phyloP scores from a whole-genome alignment of 2,888 invertebrate genomes.

The Aspidiotus destructor region DNA sequence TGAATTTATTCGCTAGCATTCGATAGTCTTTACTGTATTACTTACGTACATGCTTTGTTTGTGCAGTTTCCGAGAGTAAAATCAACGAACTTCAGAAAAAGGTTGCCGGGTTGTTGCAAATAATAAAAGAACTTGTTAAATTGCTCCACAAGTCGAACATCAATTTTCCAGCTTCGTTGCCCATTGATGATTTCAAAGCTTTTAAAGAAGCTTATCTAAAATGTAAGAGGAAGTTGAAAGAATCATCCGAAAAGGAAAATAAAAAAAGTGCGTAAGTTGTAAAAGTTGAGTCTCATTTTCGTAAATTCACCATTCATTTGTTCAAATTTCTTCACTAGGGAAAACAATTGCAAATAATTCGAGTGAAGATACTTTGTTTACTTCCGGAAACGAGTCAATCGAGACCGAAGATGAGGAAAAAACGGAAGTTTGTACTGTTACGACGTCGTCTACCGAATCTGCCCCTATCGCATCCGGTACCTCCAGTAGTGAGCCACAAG shows the following conservation, averaged over 20 bases:
- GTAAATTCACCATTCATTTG: too few species aligned
- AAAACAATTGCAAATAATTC: too few species aligned
- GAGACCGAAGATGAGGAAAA: neutral
- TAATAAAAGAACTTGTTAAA: conserved; percentile 21
- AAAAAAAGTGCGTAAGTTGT: conserved; percentile 11
- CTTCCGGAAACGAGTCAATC: too few species aligned
- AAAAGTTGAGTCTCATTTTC: too few species aligned
- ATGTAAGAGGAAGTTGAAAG: conserved; percentile 4
- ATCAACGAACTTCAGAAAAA: conserved; percentile 21
- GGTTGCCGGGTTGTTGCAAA: conserved; percentile 13
- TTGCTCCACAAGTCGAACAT: conserved; percentile 15
- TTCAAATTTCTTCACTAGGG: too few species aligned
- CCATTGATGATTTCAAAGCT: conserved; percentile 19
- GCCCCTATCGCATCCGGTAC: neutral
- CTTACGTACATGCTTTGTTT: neutral
- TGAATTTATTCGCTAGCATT: neutral
- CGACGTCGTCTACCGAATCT: neutral
- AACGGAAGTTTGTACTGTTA: neutral
- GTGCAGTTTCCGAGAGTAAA: conserved; percentile 4
- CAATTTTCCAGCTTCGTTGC: conserved; percentile 18
- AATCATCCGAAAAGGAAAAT: neutral
- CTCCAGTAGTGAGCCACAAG: neutral
- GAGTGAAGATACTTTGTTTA: too few species aligned
- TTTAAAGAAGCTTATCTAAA: conserved; percentile 20
- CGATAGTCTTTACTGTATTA: conserved; percentile 5